phyloP scores from a whole-genome alignment of 2,113 vertebrate genomes.

The Chionomys nivalis region DNA sequence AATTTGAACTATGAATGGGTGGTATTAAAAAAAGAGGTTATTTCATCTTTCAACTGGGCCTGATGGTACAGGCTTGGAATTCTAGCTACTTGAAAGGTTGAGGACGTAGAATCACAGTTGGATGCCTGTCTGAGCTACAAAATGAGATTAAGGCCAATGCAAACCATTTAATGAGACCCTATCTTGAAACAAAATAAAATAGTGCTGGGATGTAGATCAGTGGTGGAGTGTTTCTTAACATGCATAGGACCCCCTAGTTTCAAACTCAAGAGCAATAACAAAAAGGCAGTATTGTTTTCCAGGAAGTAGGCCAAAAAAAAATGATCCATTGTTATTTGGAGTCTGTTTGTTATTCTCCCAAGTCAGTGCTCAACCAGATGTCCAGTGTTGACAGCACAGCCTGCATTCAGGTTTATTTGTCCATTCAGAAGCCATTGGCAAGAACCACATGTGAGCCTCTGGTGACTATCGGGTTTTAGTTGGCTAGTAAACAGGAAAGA shows the following conservation, averaged over 20 bases:
- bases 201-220: not conserved
- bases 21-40: slow-evolving; percentile 8
- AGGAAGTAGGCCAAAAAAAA: not conserved
- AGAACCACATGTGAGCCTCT: not conserved
- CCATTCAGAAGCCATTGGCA: not conserved
- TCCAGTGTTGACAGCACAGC: not conserved
- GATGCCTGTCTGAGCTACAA: not conserved
- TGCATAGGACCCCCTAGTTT: not conserved
- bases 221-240: not conserved
- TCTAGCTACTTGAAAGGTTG: not conserved
- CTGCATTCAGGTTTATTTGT: not conserved
- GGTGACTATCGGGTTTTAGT: not conserved
- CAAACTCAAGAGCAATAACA: not conserved
- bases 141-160: not conserved
- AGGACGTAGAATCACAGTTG: not conserved
- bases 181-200: not conserved
- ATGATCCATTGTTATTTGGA: not conserved
- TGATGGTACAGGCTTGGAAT: not conserved
- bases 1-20: not conserved
- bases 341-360: not conserved
- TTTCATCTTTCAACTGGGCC: not conserved
- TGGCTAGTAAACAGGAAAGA: not conserved
- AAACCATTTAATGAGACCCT: not conserved
- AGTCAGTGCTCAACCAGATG: not conserved
- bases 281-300: not conserved